Percentiles rank a stretch among this genome's conserved stretches.
These are phyloP conservation scores for Cephus rjabovi DNA, from an alignment of 2,888 invertebrate species.

Conservation along the genomic window DNA sequence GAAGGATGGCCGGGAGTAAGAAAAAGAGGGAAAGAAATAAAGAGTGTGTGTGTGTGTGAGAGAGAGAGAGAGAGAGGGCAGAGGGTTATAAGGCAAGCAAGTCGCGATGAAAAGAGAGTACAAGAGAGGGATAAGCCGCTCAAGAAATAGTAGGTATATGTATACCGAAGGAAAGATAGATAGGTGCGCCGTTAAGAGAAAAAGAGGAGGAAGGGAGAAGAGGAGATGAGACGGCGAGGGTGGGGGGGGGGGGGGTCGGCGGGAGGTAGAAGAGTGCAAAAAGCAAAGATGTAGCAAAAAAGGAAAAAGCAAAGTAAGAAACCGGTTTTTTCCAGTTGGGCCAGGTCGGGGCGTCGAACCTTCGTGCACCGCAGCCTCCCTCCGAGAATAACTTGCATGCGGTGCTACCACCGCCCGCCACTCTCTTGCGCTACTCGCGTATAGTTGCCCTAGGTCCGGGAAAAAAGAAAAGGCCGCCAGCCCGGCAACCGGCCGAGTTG, in stretches of 20 bases:
- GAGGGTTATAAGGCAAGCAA: slow-evolving; percentile 10
- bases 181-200: slow-evolving; percentile 10
- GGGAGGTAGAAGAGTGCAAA: slow-evolving; percentile 49
- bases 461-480: slow-evolving; percentile 37
- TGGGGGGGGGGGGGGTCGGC: neutral
- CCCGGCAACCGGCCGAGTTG: slow-evolving; percentile 15
- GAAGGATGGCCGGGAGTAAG: neutral
- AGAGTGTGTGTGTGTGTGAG: neutral
- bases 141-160: slow-evolving; percentile 18
- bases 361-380: slow-evolving; percentile 60
- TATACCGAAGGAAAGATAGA: slow-evolving; percentile 15
- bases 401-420: slow-evolving; percentile 24
- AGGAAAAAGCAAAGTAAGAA: slow-evolving; percentile 61
- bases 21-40: slow-evolving; percentile 7
- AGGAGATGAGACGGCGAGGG: slow-evolving; percentile 27
- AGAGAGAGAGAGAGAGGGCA: slow-evolving; percentile 20
- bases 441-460: slow-evolving; percentile 63
- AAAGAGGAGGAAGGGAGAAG: slow-evolving; percentile 15
- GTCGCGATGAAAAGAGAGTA: slow-evolving; percentile 13
- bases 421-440: slow-evolving; percentile 42
- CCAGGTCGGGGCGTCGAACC: slow-evolving; percentile 68
- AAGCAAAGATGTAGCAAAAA: slow-evolving; percentile 63
- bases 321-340: slow-evolving; percentile 68
- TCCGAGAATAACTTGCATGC: slow-evolving; percentile 66
- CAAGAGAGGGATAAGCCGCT: slow-evolving; percentile 28